phyloP scores from a whole-genome alignment of 2,888 invertebrate species.

The Troides helena region DNA sequence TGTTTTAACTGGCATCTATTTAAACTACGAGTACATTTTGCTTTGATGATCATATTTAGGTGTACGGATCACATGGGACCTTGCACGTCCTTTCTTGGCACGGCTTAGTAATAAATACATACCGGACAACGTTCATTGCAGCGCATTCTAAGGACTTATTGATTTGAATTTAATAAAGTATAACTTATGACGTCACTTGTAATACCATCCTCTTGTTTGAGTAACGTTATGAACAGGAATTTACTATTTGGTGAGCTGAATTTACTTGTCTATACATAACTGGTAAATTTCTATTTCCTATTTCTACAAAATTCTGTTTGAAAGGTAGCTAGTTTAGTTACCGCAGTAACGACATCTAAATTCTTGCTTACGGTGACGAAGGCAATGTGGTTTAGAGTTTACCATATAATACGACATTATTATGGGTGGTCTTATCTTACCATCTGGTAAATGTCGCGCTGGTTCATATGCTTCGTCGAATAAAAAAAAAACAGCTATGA shows the following conservation, averaged over 20 bases:
- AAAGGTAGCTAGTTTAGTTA: too few relatives aligned
- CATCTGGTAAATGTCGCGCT: too few relatives aligned
- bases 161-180: neutral
- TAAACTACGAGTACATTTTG: slow-evolving; percentile 8
- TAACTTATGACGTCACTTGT: neutral
- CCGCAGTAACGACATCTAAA: too few relatives aligned
- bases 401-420: too few relatives aligned
- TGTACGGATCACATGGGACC: slow-evolving; percentile 17
- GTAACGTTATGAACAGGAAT: neutral
- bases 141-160: neutral
- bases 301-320: too few relatives aligned
- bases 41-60: slow-evolving; percentile 2
- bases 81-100: slow-evolving; percentile 20
- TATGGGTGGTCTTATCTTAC: too few relatives aligned
- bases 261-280: neutral
- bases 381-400: too few relatives aligned
- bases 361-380: too few relatives aligned
- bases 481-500: too few relatives aligned
- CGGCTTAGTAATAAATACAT: slow-evolving; percentile 6
- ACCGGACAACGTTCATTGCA: neutral
- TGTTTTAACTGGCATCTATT: slow-evolving; percentile 6
- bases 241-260: neutral
- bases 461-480: too few relatives aligned
- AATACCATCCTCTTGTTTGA: neutral
- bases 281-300: too few relatives aligned